A percentile compares a stretch with the other conserved stretches of the same genome.
phyloP scores from a whole-genome alignment of 2,888 invertebrate genomes.

The Villa cingulata region DNA sequence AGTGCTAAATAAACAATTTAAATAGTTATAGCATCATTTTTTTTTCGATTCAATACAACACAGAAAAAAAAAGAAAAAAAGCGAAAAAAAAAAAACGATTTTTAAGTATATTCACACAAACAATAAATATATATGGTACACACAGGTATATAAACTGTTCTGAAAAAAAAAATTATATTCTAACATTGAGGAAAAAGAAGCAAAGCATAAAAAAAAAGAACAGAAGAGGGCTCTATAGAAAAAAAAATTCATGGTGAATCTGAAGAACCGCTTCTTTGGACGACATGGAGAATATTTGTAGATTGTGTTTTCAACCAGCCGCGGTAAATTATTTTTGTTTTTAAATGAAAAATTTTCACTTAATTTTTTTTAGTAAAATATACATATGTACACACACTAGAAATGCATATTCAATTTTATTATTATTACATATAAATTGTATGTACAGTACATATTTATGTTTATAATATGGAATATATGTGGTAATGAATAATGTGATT shows the following conservation, averaged over 20 bases:
- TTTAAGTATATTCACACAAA: too few species aligned
- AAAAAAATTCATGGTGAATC: background rate
- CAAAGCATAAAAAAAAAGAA: too few species aligned
- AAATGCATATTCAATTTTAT: too few species aligned
- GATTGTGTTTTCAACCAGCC: constrained; percentile 36
- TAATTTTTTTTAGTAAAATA: too few species aligned
- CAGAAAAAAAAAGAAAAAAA: background rate
- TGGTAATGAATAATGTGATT: too few species aligned
- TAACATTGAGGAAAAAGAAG: background rate
- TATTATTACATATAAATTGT: too few species aligned
- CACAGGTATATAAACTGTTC: too few species aligned
- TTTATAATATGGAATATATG: too few species aligned
- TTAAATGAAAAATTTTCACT: background rate
- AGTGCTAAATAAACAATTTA: background rate
- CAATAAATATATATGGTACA: too few species aligned
- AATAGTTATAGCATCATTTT: background rate
- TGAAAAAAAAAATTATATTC: background rate
- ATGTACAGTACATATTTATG: too few species aligned
- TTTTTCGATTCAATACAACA: background rate
- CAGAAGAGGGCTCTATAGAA: too few species aligned
- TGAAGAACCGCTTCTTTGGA: background rate
- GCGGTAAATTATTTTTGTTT: constrained; percentile 19
- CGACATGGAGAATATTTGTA: constrained; percentile 34
- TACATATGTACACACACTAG: too few species aligned
- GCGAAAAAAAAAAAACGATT: background rate